Evolutionary conservation across 2,888 invertebrate genomes (phyloP).

Genomic region (Pseudococcus jackbeardsleyi): DNA sequence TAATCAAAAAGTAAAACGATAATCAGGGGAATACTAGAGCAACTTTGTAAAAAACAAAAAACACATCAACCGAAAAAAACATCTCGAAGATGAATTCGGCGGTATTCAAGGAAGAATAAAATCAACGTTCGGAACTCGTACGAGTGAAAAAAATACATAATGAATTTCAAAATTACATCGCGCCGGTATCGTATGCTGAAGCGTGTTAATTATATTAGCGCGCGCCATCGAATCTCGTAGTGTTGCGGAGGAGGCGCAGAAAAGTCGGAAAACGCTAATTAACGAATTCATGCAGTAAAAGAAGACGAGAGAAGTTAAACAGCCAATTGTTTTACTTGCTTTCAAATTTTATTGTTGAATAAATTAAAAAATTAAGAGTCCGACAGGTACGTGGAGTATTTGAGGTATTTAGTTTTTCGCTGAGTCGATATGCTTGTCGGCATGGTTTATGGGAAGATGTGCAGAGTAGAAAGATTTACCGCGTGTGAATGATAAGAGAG

Average conservation of each 20-base stretch:
- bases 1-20: neutral
- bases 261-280: slow-evolving; percentile 5
- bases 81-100: neutral
- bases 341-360: neutral
- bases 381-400: neutral
- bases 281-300: neutral
- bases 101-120: neutral
- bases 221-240: neutral
- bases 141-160: neutral
- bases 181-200: neutral
- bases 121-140: neutral
- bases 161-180: neutral
- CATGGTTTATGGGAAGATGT: neutral
- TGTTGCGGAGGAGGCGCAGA: neutral
- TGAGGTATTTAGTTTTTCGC: neutral
- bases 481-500: neutral
- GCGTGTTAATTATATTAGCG: slow-evolving; percentile 19
- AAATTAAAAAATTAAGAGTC: neutral
- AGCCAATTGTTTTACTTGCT: neutral
- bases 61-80: neutral
- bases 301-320: slow-evolving; percentile 5
- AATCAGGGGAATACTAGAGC: neutral
- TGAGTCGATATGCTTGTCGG: neutral
- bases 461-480: neutral
- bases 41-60: neutral